Base-by-base conservation (phyloP, 2,888 invertebrate genomes). In the Rugalucina vietnamica region DNA sequence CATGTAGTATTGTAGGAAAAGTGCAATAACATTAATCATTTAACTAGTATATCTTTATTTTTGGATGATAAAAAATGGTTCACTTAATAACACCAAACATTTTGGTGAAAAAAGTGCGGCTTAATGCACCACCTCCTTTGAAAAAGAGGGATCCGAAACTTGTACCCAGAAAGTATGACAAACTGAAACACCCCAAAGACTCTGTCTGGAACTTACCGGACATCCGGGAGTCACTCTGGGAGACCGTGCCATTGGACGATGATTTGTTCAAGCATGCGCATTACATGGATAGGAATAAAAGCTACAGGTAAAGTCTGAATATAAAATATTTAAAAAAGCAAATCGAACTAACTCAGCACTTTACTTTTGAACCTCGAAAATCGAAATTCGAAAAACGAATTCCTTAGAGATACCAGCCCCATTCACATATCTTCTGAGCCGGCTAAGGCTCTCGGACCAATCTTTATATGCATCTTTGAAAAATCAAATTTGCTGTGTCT, bases 221-320 rank as follows among this genome's bases (percentile, higher is more conserved):
- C 14, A 49, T 36, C 4, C 76, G 77, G 37, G 88, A 88, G 71
- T 85, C 88, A 3, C 50, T 88, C 24, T 88, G 88, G 88, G 84
- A 79, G 24, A 88, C 88, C 29, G 81, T 88, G 1, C 88, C 88
- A 24, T 84, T 84, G 2, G 88, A 88, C 14, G 88, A 88, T 43
- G 88, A 88, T 70, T 43, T 88, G 32, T 85, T 85, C 49, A 85
- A 85, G 82, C 82, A 80, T 37, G 76, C 81, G 12, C 88, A 88
- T 71, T 88, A 88, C 69, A 84, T 88, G 85, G 85, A 85, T 71
- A 85, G 80, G 57, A 85, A 85, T 54, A 88, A 84, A 74, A 88
- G 88, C 57, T 88, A 82, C 70, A 85, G 88, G 88, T 83, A 83
- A 29, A 70, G n/a, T n/a, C n/a, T n/a, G n/a, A n/a, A n/a, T n/a